Evolutionary conservation across 2,797 vertebrate species (phyloP), one percentile per base, ranked within the genome.

Genomic region (Enteromius unitaeniatus): DNA sequence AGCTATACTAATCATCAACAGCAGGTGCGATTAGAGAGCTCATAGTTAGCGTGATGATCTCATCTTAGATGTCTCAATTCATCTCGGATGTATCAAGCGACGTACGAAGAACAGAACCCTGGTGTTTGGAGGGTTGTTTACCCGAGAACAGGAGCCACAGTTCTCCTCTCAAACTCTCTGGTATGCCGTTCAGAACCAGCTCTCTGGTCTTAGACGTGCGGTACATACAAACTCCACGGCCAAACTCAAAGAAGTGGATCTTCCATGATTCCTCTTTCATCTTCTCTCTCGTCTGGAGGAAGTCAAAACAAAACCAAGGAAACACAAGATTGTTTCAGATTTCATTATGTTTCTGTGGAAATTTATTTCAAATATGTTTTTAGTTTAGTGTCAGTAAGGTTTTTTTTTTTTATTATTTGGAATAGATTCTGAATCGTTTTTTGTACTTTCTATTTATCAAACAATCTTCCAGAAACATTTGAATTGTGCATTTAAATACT

Each of bases 261-360:
- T 97, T 96, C 98, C 98, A 99, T 0, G 96, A 96, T 86, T 99
- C 97, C 87, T 98, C 97, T 84, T 99, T 99, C 96, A 99, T 97
- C 89, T 96, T 98, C 90, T 99, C 97, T 90, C 97, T 98, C 87
- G 97, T 96, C 98, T 99, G 80, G 51, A 80, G 1, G 13, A 77
- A 26, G 3, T 64, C 19, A 58, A 72, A 9, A 68, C 72, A 81
- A 3, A 67, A 40, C 1, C 7, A 10, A 37, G 13, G 14, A 55
- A 34, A 64, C 23, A n/a, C 4, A 53, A 19, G 6, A 2, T n/a
- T 1, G 2, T 9, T 21, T 53, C 1, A 19, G 17, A n/a, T 10
- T n/a, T 3, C 9, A 10, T 55, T 55, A 8, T 21, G 8, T 55
- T 55, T 55, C 53, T n/a, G 7, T n/a, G 53, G 21, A 55, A 55